Percentiles rank a stretch among this genome's conserved stretches.
Evolutionary conservation across 2,797 vertebrate genomes (phyloP).

Genomic region (Antennarius maculatus): DNA sequence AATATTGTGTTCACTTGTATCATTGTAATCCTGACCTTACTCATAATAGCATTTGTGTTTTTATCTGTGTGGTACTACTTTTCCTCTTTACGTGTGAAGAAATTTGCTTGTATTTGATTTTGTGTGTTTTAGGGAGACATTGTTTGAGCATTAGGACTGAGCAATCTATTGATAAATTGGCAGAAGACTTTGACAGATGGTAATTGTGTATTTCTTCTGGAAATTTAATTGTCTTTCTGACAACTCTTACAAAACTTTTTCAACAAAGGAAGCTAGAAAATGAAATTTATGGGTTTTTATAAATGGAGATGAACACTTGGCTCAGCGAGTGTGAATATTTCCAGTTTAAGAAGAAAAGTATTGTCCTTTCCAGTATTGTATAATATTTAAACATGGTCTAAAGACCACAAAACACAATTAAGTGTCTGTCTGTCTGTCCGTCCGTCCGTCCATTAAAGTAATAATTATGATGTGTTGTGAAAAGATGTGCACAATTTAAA

Average conservation of each 20-base stretch:
- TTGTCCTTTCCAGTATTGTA: too few species aligned
- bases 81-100: constrained; percentile 5
- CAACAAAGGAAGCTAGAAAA: not conserved
- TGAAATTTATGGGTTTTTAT: not conserved
- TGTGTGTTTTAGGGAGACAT: not conserved
- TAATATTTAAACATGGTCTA: not conserved
- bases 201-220: not conserved
- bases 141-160: not conserved
- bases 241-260: not conserved
- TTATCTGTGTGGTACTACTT: not conserved
- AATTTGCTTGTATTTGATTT: not conserved
- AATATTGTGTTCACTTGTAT: too few species aligned
- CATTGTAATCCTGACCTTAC: too few species aligned
- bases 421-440: too few species aligned
- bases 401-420: not conserved
- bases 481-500: not conserved
- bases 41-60: too few species aligned
- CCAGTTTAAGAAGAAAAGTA: not conserved
- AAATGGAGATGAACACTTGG: not conserved
- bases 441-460: too few species aligned
- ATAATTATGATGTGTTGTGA: not conserved
- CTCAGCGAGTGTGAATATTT: not conserved
- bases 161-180: constrained; percentile 1
- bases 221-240: not conserved
- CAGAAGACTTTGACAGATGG: not conserved